Evolutionary conservation across 2,888 invertebrate genomes (phyloP), one percentile per base, ranked within the genome.

Genomic region (Vesta saturnalis): DNA sequence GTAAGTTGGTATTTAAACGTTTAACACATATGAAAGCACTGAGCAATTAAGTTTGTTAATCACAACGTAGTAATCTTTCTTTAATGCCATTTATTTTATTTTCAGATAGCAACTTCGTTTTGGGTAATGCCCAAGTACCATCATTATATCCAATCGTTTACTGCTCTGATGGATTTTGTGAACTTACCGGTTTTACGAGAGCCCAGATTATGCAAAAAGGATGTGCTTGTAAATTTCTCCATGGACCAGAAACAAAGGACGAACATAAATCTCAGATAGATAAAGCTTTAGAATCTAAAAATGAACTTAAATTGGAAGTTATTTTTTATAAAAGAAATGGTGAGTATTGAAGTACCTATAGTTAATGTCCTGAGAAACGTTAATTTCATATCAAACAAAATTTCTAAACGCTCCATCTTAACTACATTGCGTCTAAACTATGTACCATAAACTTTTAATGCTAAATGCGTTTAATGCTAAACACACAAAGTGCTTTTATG

Each of bases 151-250:
- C 96, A 77, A 96, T 96, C 87, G 96, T 96, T 79, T 96, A 96
- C 87, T 96, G 96, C 87, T 96, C 95, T 70, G 96, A 96, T 88
- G 96, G 96, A 69, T 96, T 96, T 87, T 95, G 95, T 85, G 96
- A 96, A 88, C 91, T 97, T 88, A 96, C 96, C 68, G 95, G 96
- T 75, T 96, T 92, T 87, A 90, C 94, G 76, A 89, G 96, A 79
- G 96, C 96, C 74, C 95, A 96, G 87, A 96, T 97, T 86, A 96
- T 96, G 96, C 96, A 96, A 86, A 96, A 96, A 84, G 94, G 94
- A 74, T 96, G 96, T 86, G 95, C 96, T 78, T 97, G 96, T 88
- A 94, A 94, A 85, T 97, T 96, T 85, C 90, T 96, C 16, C 94
- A 95, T 83, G 97, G 97, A 1, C 91, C 93, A 30, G 96, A 96